A percentile compares a stretch with the other conserved stretches of the same genome.
These are phyloP conservation scores for Magallana ariakensis DNA, from an alignment of 1,140 invertebrate genomes.

Conservation along the genomic window DNA sequence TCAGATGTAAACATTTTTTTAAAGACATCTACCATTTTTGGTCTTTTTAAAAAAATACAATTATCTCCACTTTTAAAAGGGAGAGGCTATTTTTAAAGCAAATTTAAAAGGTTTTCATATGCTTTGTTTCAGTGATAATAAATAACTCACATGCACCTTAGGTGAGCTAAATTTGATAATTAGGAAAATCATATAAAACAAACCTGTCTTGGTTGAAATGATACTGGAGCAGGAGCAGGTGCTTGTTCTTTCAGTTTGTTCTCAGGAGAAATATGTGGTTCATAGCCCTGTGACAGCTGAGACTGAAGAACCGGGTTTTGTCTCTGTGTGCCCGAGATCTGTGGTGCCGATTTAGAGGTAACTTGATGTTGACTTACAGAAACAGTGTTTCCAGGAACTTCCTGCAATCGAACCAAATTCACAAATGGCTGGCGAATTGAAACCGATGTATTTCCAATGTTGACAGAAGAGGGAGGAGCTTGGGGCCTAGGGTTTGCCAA, in stretches of 20 bases:
- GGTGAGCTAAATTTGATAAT: too few species aligned
- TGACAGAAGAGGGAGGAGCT: slow-evolving; percentile 8
- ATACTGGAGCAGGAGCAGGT: not conserved
- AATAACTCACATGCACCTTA: too few species aligned
- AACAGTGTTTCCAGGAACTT: not conserved
- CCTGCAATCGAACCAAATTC: slow-evolving; percentile 44
- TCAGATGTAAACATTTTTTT: too few species aligned
- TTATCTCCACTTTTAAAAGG: too few species aligned
- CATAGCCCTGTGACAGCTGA: slow-evolving; percentile 27
- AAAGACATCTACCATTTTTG: too few species aligned
- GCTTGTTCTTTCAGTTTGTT: slow-evolving; percentile 27
- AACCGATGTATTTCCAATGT: slow-evolving; percentile 41
- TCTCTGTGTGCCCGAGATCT: not conserved
- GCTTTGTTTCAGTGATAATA: too few species aligned
- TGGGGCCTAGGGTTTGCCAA: not conserved
- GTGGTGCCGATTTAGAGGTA: not conserved
- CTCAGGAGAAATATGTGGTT: slow-evolving; percentile 25
- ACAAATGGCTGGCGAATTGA: slow-evolving; percentile 55
- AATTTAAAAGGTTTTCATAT: too few species aligned
- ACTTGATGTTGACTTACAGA: slow-evolving; percentile 18
- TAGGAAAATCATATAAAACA: not conserved
- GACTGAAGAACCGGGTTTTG: not conserved
- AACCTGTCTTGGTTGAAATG: not conserved
- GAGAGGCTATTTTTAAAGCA: too few species aligned
- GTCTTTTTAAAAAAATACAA: not conserved